These are phyloP conservation scores for Monochamus saltuarius DNA, from an alignment of 1,140 invertebrate species.

Conservation along the genomic window DNA sequence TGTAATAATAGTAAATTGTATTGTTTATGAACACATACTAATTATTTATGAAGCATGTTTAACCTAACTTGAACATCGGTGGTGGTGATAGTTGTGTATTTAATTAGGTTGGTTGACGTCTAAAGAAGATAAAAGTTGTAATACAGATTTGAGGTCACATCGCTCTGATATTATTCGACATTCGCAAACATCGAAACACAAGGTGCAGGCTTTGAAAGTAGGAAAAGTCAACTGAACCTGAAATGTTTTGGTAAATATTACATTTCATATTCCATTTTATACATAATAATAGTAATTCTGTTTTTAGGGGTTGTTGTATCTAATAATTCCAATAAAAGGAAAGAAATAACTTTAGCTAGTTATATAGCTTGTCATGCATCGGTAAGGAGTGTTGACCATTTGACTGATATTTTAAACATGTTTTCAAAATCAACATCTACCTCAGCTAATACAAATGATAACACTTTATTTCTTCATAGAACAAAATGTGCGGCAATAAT, in stretches of 20 bases:
- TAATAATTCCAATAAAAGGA: slow-evolving; percentile 1
- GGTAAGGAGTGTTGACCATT: slow-evolving; percentile 13
- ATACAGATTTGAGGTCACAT: slow-evolving; percentile 6
- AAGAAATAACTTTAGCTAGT: slow-evolving; percentile 12
- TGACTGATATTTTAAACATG: slow-evolving; percentile 4
- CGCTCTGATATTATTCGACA: too few species aligned
- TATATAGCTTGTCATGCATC: not conserved
- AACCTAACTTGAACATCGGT: too few species aligned
- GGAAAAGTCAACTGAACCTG: not conserved
- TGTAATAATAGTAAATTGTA: too few species aligned
- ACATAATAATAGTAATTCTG: too few species aligned
- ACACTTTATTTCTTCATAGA: slow-evolving; percentile 5
- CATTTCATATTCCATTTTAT: too few species aligned
- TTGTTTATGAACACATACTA: too few species aligned
- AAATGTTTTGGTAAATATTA: not conserved
- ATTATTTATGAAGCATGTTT: too few species aligned
- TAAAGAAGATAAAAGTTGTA: not conserved
- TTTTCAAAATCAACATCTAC: not conserved
- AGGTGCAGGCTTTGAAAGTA: too few species aligned
- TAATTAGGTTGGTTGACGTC: too few species aligned
- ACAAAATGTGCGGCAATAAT: slow-evolving; percentile 19
- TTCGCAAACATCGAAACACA: too few species aligned
- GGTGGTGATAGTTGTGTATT: too few species aligned
- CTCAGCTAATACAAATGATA: not conserved
- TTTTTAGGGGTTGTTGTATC: too few species aligned